Evolutionary conservation across 2,888 invertebrate genomes (phyloP).

Genomic region (Baccha elongata): DNA sequence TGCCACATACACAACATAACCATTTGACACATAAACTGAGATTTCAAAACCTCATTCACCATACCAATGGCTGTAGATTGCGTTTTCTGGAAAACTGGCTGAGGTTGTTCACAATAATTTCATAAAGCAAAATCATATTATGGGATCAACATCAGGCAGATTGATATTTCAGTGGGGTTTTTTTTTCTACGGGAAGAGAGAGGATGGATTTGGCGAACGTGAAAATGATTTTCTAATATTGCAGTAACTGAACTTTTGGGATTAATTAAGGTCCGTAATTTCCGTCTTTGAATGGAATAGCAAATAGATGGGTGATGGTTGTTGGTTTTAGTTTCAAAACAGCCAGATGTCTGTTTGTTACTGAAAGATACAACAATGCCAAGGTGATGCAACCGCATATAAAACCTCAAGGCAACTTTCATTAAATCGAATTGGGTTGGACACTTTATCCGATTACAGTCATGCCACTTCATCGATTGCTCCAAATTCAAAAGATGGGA

Average conservation of each 20-base stretch:
- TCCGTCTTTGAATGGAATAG: conserved; percentile 52
- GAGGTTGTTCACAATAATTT: conserved; percentile 33
- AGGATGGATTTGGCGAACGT: conserved; percentile 13
- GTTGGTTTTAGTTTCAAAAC: conserved; percentile 30
- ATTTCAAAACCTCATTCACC: conserved; percentile 14
- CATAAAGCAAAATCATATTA: conserved; percentile 45
- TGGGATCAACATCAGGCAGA: conserved; percentile 41
- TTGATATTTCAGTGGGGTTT: conserved; percentile 60
- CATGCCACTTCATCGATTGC: conserved; percentile 48
- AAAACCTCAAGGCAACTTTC: conserved; percentile 61
- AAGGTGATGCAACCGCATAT: conserved; percentile 36
- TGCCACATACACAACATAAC: conserved; percentile 44
- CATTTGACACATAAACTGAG: conserved; percentile 42
- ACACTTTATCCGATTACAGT: conserved; percentile 66
- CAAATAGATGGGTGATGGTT: neutral
- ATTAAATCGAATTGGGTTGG: conserved; percentile 66
- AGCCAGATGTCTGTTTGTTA: conserved; percentile 7
- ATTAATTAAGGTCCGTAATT: conserved; percentile 69
- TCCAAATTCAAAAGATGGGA: conserved; percentile 38
- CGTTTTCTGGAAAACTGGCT: conserved; percentile 39
- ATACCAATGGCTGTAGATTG: conserved; percentile 18
- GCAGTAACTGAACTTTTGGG: conserved; percentile 58
- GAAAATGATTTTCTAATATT: conserved; percentile 59
- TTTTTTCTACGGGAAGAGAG: neutral
- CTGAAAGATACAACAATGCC: conserved; percentile 52